Percentiles rank a stretch among this genome's conserved stretches.
These are phyloP conservation scores for Cantharis rustica DNA, from an alignment of 2,888 invertebrate species.

Conservation along the genomic window DNA sequence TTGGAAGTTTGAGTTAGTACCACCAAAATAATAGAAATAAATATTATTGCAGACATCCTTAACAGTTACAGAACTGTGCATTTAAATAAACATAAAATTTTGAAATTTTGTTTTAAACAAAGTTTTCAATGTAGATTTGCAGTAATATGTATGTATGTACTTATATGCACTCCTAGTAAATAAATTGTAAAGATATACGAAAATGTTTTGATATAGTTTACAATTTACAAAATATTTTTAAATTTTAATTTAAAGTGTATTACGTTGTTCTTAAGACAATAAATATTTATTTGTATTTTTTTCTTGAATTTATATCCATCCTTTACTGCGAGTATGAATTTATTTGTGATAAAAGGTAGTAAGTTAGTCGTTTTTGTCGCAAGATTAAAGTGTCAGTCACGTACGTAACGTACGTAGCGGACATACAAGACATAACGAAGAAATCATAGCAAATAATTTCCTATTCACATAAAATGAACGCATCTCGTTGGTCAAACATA, in stretches of 20 bases:
- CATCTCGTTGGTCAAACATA: no score
- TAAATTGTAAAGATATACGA: neutral
- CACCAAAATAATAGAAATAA: constrained; percentile 45
- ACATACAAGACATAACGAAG: no score
- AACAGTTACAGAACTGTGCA: neutral
- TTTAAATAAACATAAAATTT: neutral
- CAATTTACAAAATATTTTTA: neutral
- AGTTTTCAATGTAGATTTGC: neutral
- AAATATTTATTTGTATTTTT: constrained; percentile 21
- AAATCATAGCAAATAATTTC: no score
- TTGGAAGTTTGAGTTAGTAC: constrained; percentile 73
- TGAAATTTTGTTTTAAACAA: neutral
- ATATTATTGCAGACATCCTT: neutral
- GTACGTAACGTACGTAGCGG: no score
- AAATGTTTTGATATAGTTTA: neutral
- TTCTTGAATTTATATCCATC: neutral
- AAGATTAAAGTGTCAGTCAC: no score
- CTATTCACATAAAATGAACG: no score
- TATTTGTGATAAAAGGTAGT: neutral
- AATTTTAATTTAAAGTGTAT: constrained; percentile 2
- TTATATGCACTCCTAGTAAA: neutral
- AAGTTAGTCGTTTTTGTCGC: no score
- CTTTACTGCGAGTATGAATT: no score
- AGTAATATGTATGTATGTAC: neutral
- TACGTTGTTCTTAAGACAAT: constrained; percentile 19